Evolutionary conservation across 2,888 invertebrate species (phyloP), one percentile per base, ranked within the genome.

Genomic region (Cabera pusaria): DNA sequence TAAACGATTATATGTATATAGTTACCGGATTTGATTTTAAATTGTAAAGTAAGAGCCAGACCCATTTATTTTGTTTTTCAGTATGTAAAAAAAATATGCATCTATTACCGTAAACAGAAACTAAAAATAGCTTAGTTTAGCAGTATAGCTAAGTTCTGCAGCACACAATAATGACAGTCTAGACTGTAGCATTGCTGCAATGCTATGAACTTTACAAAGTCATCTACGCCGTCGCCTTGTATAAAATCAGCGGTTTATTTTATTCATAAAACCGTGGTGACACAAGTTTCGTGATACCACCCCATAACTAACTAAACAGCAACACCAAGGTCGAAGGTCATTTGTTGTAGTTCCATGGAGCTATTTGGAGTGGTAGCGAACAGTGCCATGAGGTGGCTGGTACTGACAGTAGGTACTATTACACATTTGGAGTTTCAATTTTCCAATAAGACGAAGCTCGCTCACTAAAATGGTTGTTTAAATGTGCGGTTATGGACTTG

Each of bases 291-390:
- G 52, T 62, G 59, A 43, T 44, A 44, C 21, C 50, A 46, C 54
- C 29, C 24, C 20, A 46, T 29, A 29, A 33, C 23, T 28, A 8
- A 7, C 8, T 3, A 21, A 5, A 7, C 20, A 24, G 17, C 33
- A 16, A 57, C 56, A 59, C 48, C 71, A 74, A 74, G 75, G 76
- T 72, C 68, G 72, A 67, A 75, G 75, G 75, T 75, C 67, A 65
- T 58, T 52, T 48, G 45, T 27, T 29, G 34, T 44, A 39, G 44
- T 50, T 50, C 21, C 47, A 46, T 45, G 47, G 34, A 25, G 33
- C 38, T 38, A 44, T 46, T 45, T 33, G 35, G 27, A 38, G 37
- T 32, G 36, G 45, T 34, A 18, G 41, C 17, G 43, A 38, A 26
- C 29, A 25, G 52, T 51, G 29, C 47, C 45, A 43, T 9, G 28